Percentiles rank a stretch among this genome's conserved stretches.
Conservation (phyloP, 1,140 invertebrate genomes). For the Doryteuthis pealeii region DNA sequence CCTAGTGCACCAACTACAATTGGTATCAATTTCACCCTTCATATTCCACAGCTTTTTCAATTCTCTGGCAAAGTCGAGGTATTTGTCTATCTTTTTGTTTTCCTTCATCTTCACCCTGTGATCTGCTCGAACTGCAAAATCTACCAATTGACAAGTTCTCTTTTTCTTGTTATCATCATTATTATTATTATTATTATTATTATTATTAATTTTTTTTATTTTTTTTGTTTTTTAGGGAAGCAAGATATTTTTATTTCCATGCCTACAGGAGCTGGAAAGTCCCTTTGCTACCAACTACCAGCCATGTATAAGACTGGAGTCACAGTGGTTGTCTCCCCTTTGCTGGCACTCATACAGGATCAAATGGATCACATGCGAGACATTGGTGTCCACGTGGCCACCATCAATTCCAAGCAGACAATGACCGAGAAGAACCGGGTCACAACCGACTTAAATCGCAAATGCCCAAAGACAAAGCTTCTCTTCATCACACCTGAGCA, state of each 20-base stretch:
- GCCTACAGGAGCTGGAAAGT: conserved; percentile 75
- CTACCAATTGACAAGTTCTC: too few relatives aligned
- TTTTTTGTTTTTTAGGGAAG: conserved; percentile 59
- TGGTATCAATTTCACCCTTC: too few relatives aligned
- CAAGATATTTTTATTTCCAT: conserved; percentile 72
- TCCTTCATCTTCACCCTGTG: too few relatives aligned
- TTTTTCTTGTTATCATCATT: too few relatives aligned
- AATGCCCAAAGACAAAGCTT: conserved; percentile 72
- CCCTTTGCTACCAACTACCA: conserved; percentile 73
- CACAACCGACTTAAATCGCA: conserved; percentile 39
- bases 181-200: conserved; percentile 21
- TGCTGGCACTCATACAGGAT: conserved; percentile 73
- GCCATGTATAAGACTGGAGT: conserved; percentile 65
- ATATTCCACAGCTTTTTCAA: too few relatives aligned
- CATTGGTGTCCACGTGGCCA: conserved; percentile 75
- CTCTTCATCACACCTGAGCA: conserved; percentile 93
- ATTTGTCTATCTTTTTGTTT: too few relatives aligned
- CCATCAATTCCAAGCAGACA: conserved; percentile 85
- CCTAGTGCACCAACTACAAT: too few relatives aligned
- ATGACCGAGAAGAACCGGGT: conserved; percentile 74
- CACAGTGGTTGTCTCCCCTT: conserved; percentile 71
- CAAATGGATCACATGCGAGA: conserved; percentile 63
- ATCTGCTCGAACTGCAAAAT: too few relatives aligned
- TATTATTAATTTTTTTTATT: conserved; percentile 16
- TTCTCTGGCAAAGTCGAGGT: too few relatives aligned